Conservation (phyloP, 92 coral and sea anemone species). For the Phymanthus crucifer region DNA sequence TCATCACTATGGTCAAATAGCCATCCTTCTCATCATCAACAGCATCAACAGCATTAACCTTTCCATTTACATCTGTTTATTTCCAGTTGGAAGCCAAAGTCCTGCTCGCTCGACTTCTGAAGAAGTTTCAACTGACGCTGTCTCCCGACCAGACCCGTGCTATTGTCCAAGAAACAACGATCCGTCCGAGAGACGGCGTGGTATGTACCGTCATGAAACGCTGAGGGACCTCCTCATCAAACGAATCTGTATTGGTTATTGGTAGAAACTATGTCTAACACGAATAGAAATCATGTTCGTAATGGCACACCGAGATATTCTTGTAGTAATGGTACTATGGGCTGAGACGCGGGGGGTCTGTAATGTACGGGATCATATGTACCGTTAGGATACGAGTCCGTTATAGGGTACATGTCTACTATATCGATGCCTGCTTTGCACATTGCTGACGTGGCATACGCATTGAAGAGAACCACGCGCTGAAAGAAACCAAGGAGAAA, state of each 20-base stretch:
- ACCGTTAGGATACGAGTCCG: constrained; percentile 68
- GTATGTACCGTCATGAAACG: constrained; percentile 20
- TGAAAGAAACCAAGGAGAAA: constrained; percentile 4
- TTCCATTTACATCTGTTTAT: neutral
- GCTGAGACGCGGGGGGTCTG: constrained; percentile 66
- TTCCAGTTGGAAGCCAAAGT: constrained; percentile 39
- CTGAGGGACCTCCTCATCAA: too few species aligned
- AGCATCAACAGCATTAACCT: neutral
- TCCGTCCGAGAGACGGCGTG: constrained; percentile 29
- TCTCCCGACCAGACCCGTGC: constrained; percentile 26
- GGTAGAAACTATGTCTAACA: too few species aligned
- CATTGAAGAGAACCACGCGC: constrained; percentile 55
- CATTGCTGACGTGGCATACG: constrained; percentile 70
- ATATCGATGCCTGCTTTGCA: constrained; percentile 61
- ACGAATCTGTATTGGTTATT: too few species aligned
- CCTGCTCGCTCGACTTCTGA: constrained; percentile 21
- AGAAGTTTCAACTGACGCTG: constrained; percentile 15
- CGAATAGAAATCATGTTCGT: neutral
- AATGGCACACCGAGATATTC: constrained; percentile 32
- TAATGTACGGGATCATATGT: constrained; percentile 68
- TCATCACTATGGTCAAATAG: too few species aligned
- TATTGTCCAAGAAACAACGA: constrained; percentile 8
- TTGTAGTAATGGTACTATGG: constrained; percentile 47
- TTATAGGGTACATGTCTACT: constrained; percentile 61
- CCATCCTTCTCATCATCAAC: too few species aligned